These are phyloP conservation scores for Cyprinodon variegatus DNA, from an alignment of 2,113 vertebrate species.

Conservation along the genomic window DNA sequence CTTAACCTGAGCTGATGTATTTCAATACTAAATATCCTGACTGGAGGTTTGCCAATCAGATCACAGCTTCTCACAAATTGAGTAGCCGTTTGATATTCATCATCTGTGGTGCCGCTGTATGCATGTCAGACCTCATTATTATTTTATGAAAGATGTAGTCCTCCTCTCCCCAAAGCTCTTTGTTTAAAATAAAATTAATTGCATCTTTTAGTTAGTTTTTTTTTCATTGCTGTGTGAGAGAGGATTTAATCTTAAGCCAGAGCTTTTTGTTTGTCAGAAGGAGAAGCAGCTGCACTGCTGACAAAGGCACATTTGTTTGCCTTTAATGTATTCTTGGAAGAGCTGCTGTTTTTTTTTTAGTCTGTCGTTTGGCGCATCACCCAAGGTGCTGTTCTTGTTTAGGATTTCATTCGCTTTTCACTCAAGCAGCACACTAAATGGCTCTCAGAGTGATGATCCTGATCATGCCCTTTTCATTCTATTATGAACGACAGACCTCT, in stretches of 20 bases:
- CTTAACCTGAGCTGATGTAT: slow-evolving; percentile 22
- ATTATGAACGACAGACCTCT: slow-evolving; percentile 35
- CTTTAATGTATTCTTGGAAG: slow-evolving; percentile 11
- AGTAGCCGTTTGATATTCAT: slow-evolving; percentile 12
- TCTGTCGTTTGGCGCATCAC: neutral
- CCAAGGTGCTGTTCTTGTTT: slow-evolving; percentile 17
- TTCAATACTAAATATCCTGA: slow-evolving; percentile 21
- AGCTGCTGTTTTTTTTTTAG: slow-evolving; percentile 15
- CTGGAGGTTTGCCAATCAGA: slow-evolving; percentile 26
- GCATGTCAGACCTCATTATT: slow-evolving; percentile 16
- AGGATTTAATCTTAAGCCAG: slow-evolving; percentile 4
- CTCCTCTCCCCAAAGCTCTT: slow-evolving; percentile 3
- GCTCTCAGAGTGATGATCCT: slow-evolving; percentile 15
- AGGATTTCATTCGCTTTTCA: slow-evolving; percentile 12
- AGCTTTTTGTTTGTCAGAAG: neutral
- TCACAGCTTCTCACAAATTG: slow-evolving; percentile 20
- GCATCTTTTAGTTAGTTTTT: neutral
- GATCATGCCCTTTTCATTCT: slow-evolving; percentile 38
- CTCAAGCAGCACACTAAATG: slow-evolving; percentile 6
- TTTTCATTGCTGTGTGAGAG: slow-evolving; percentile 2
- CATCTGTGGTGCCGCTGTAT: neutral
- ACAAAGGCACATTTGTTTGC: neutral
- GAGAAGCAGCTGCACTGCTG: neutral
- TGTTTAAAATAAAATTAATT: slow-evolving; percentile 14
- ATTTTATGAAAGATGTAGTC: slow-evolving; percentile 5